Percentiles rank a stretch among this genome's conserved stretches.
Conservation (phyloP, 2,113 vertebrate genomes). For the Erpornis zantholeuca region DNA sequence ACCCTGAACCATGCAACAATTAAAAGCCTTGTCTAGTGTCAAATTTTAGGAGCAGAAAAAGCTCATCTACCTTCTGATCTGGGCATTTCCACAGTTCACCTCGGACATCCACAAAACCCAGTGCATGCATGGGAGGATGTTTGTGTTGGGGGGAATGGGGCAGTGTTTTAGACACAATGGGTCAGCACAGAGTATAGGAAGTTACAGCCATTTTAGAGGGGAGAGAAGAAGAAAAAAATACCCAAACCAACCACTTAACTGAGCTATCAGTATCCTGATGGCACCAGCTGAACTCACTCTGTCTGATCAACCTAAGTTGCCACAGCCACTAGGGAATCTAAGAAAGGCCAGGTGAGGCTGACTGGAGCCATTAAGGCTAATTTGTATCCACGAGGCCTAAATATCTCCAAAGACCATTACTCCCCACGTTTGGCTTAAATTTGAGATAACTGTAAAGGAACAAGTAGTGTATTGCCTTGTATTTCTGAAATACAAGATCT, state of each 20-base stretch:
- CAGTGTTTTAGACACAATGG: neutral
- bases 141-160: neutral
- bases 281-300: rapidly evolving
- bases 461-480: neutral
- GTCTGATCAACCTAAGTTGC: rapidly evolving
- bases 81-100: neutral
- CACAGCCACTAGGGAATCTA: rapidly evolving
- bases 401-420: no score
- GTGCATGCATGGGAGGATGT: rapidly evolving
- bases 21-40: neutral
- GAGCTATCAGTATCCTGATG: rapidly evolving
- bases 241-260: neutral
- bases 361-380: neutral
- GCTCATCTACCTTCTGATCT: neutral
- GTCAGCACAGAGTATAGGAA: neutral
- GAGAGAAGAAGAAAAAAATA: rapidly evolving
- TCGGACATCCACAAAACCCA: neutral
- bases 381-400: neutral
- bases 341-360: neutral
- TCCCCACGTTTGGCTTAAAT: neutral
- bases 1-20: neutral
- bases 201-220: neutral
- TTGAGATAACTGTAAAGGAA: neutral
- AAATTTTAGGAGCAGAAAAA: neutral
- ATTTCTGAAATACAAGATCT: neutral